Conservation (phyloP, 2,888 invertebrate species). For the Apotomis capreana region DNA sequence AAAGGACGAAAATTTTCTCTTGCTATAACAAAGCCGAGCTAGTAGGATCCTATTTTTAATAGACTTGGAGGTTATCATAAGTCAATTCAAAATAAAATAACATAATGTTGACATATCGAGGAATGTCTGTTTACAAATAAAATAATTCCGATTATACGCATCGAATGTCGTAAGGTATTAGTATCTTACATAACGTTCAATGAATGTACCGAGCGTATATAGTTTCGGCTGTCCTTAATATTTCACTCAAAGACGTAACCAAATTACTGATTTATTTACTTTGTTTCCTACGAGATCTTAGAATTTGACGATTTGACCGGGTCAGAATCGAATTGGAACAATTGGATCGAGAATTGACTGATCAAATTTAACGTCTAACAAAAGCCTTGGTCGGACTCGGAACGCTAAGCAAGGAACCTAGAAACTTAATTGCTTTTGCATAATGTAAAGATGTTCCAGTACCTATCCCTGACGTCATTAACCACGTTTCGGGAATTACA, state of each 20-base stretch:
- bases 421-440: slow-evolving; percentile 23
- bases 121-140: too few relatives aligned
- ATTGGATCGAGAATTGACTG: slow-evolving; percentile 13
- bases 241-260: background rate
- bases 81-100: too few relatives aligned
- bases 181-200: too few relatives aligned
- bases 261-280: background rate
- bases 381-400: background rate
- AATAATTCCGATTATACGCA: too few relatives aligned
- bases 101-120: too few relatives aligned
- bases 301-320: background rate
- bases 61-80: too few relatives aligned
- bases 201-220: too few relatives aligned
- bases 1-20: too few relatives aligned
- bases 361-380: slow-evolving; percentile 5
- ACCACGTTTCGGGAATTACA: slow-evolving; percentile 13
- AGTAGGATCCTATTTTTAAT: too few relatives aligned
- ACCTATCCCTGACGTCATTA: slow-evolving; percentile 13
- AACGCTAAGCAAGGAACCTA: slow-evolving; percentile 2
- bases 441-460: slow-evolving; percentile 22
- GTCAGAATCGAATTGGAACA: background rate
- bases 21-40: too few relatives aligned
- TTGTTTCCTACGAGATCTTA: background rate
- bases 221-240: too few relatives aligned
- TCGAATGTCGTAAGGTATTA: too few relatives aligned